Conservation (phyloP, 2,888 invertebrate genomes). For the Psylliodes chrysocephalus region DNA sequence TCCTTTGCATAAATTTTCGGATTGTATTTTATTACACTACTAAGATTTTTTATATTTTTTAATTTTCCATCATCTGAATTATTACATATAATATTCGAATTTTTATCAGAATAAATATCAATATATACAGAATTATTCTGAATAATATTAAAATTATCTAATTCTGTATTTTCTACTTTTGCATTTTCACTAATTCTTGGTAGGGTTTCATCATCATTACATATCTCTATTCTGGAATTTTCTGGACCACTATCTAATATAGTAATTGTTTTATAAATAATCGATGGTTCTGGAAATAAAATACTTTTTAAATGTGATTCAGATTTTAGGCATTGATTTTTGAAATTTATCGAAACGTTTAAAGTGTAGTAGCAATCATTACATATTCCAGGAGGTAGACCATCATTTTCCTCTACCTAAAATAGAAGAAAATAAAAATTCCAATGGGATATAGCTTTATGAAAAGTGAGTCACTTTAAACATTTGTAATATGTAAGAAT, state of each 20-base stretch:
- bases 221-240: slow-evolving; percentile 16
- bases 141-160: background rate
- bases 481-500: too few species aligned
- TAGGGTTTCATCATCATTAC: background rate
- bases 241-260: slow-evolving; percentile 19
- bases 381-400: slow-evolving; percentile 57
- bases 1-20: slow-evolving; percentile 17
- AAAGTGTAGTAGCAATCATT: slow-evolving; percentile 54
- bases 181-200: background rate
- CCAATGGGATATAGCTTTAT: slow-evolving; percentile 27
- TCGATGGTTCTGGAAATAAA: slow-evolving; percentile 32
- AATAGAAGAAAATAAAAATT: slow-evolving; percentile 27
- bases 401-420: slow-evolving; percentile 54
- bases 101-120: too few species aligned
- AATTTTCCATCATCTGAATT: too few species aligned
- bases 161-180: slow-evolving; percentile 1
- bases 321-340: slow-evolving; percentile 55
- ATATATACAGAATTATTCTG: background rate
- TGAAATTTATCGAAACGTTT: slow-evolving; percentile 55
- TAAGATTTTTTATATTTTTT: too few species aligned
- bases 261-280: slow-evolving; percentile 42
- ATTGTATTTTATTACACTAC: slow-evolving; percentile 21
- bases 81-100: too few species aligned
- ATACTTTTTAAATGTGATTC: slow-evolving; percentile 52
- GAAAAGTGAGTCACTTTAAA: too few species aligned